Percentiles rank a stretch among this genome's conserved stretches.
Evolutionary conservation across 2,113 vertebrate species (phyloP).

Genomic region (Hypanus sabinus): DNA sequence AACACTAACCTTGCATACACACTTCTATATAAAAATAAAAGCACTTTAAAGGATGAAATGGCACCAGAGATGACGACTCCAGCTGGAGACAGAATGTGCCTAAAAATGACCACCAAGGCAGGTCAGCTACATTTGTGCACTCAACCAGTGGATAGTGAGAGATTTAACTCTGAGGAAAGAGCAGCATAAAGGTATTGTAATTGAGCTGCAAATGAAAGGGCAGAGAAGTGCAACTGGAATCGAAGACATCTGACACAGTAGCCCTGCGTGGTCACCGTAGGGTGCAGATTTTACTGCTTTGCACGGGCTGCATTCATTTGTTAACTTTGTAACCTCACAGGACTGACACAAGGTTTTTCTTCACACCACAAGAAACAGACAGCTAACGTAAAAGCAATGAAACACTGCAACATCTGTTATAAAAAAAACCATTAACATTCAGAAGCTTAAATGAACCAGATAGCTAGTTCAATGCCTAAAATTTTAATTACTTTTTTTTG

Average conservation of each 20-base stretch:
- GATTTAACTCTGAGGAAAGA: slow-evolving; percentile 13
- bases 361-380: slow-evolving; percentile 19
- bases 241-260: slow-evolving; percentile 16
- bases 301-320: slow-evolving; percentile 17
- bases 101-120: neutral
- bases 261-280: slow-evolving; percentile 24
- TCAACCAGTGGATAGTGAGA: slow-evolving; percentile 26
- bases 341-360: slow-evolving; percentile 22
- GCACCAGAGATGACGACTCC: neutral
- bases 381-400: slow-evolving; percentile 32
- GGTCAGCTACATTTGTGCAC: slow-evolving; percentile 2
- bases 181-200: slow-evolving; percentile 28
- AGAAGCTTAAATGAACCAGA: slow-evolving; percentile 9
- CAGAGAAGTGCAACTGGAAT: slow-evolving; percentile 7
- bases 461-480: slow-evolving; percentile 32
- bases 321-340: slow-evolving; percentile 31
- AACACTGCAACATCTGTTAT: slow-evolving; percentile 26
- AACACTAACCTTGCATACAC: neutral
- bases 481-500: slow-evolving; percentile 31
- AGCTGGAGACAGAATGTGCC: slow-evolving; percentile 17
- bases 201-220: slow-evolving; percentile 36
- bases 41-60: neutral
- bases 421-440: slow-evolving; percentile 29
- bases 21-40: neutral
- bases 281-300: slow-evolving; percentile 7